Evolutionary conservation across 1,140 invertebrate genomes (phyloP), one percentile per base, ranked within the genome.

Genomic region (Zaprionus lachaisei): DNA sequence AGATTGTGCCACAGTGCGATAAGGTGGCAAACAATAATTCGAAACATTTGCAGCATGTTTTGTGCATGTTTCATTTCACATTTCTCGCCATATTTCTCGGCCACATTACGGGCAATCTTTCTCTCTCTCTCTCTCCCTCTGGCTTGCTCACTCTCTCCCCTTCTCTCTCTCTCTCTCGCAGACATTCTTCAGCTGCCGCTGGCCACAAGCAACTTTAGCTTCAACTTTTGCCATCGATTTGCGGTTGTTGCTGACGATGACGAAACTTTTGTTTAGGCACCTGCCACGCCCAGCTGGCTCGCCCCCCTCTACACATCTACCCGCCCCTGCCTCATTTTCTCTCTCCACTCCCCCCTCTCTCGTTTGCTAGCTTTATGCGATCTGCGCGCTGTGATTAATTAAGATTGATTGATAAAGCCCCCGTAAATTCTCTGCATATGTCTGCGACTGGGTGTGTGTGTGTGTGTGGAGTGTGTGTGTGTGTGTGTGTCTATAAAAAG

Each of bases 331-430:
- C 60, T 64, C 47, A 77, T 2, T 7, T 34, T 17, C 55, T 26
- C 47, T 20, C 56, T 22, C 17, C 41, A 12, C 17, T 31, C 28
- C 24, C 24, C 15, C 41, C 60, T 55, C 66, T 76, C 77, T 44
- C 55, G 55, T 60, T 72, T 49, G 37, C 49, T 38, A 54, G 60
- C 56, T 79, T 85, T 90, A 86, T 89, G 84, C 74, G 89, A 91
- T 91, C 84, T 91, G 81, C 71, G 81, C 83, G 68, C 68, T 82
- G 77, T 91, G 89, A 91, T 91, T 91, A 91, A 91, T 91, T 92
- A 91, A 91, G 90, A 91, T 91, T 91, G 89, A 91, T 91, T 91
- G 89, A 91, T 91, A 91, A 91, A 80, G 55, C 72, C 51, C 68
- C 68, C 73, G 72, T 71, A 77, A 77, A 82, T 65, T 75, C 69